A percentile compares a stretch with the other conserved stretches of the same genome.
Conservation (phyloP, 2,888 invertebrate genomes). For the Podabrus alpinus region DNA sequence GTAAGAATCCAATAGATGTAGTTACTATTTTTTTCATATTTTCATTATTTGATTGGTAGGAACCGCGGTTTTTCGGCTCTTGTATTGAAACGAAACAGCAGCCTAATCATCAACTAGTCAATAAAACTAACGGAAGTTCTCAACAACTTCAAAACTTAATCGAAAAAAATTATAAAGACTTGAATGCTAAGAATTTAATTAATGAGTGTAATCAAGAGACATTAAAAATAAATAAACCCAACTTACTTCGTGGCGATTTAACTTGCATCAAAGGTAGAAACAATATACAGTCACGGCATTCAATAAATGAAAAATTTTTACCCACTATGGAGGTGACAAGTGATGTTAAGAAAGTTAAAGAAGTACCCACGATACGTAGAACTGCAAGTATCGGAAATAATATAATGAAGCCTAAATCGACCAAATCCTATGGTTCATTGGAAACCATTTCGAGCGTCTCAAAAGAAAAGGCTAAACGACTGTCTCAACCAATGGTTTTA, state of each 20-base stretch:
- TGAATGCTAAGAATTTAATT: background rate
- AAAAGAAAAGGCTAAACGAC: conserved; percentile 38
- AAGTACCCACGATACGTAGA: conserved; percentile 40
- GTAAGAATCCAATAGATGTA: conserved; percentile 34
- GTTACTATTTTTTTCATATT: background rate
- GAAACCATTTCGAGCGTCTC: conserved; percentile 39
- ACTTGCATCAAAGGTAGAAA: background rate
- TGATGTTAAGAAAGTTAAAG: conserved; percentile 35
- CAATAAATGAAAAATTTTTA: conserved; percentile 42
- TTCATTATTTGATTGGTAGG: conserved; percentile 8
- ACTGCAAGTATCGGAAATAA: conserved; percentile 46
- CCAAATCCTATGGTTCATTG: conserved; percentile 39
- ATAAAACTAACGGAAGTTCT: background rate
- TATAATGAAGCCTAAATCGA: conserved; percentile 37
- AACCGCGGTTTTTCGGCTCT: background rate
- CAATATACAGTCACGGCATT: background rate
- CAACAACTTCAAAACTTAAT: background rate
- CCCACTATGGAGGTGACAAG: conserved; percentile 50
- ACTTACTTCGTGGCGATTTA: background rate
- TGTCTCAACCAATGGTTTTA: conserved; percentile 33
- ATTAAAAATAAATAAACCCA: background rate
- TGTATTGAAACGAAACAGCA: background rate
- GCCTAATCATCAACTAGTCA: background rate
- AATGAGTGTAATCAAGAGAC: background rate
- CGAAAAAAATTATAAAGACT: background rate